phyloP scores from a whole-genome alignment of 2,888 invertebrate genomes.

The Mesodorylaimus sp. region DNA sequence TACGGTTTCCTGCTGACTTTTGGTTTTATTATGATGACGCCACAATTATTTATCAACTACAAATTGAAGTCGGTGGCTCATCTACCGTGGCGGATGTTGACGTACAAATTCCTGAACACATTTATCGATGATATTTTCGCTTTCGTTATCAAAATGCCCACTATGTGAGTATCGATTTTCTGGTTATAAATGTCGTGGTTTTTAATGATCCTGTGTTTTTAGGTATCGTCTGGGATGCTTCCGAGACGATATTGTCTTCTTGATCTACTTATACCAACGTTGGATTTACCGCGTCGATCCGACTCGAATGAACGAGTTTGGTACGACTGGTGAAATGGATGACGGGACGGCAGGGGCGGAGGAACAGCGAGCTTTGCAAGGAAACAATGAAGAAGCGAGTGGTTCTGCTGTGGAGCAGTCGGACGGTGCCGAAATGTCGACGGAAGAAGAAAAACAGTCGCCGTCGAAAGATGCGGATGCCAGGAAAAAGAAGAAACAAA shows the following conservation, averaged over 20 bases:
- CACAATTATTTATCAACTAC: constrained; percentile 97
- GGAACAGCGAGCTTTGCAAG: not conserved
- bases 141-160: constrained; percentile 99
- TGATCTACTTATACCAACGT: constrained; percentile 92
- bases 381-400: not conserved
- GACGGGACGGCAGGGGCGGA: constrained; percentile 23
- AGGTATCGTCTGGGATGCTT: constrained; percentile 77
- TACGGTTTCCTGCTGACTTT: constrained; percentile 95
- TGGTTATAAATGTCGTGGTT: too few relatives aligned
- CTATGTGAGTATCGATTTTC: constrained; percentile 50
- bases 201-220: too few relatives aligned
- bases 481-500: not conserved
- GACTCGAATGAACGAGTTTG: constrained; percentile 86
- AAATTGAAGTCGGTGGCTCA: constrained; percentile 97
- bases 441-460: too few relatives aligned
- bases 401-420: too few relatives aligned
- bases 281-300: constrained; percentile 96
- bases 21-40: constrained; percentile 99
- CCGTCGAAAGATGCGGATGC: not conserved
- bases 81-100: constrained; percentile 98
- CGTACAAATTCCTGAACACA: constrained; percentile 95
- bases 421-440: too few relatives aligned
- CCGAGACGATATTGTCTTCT: constrained; percentile 94
- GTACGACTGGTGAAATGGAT: constrained; percentile 82
- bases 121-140: constrained; percentile 99